Base-by-base conservation (phyloP, 2,888 invertebrate genomes). In the Amphimallon solstitiale region DNA sequence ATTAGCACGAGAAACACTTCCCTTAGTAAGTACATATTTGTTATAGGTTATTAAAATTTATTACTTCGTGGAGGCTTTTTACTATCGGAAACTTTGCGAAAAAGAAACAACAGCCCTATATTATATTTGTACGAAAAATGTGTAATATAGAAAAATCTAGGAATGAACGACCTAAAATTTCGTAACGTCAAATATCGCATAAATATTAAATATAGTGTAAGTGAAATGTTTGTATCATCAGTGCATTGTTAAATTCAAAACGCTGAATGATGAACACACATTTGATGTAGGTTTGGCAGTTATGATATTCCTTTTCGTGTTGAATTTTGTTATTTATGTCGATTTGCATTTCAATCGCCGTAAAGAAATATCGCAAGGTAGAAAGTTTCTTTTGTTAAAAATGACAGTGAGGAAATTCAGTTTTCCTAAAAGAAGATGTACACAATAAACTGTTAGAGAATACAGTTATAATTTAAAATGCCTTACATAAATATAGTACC, bases 211-310 rank as follows among this genome's bases (percentile, higher is more conserved):
- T 49, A 40, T 15, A 29, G 49, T 49, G 49, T 62, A 51, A 62
- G 49, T 62, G 49, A 67, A 67, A 67, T 67, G 67, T 49, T 63
- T 61, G 49, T 52, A 65, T 60, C 63, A 59, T 56, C 38, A 17
- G n/a, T n/a, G 56, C 43, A 45, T 59, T 59, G 56, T 43, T 12
- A 15, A 43, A 29, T 29, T 23, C 15, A 59, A 59, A 59, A 59
- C 34, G 56, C 56, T 59, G 43, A 29, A 59, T 59, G 56, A 67
- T 71, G 68, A 68, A 69, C 68, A 71, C 5, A 29, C 56, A 67
- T 63, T 64, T 77, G 78, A 78, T 74, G 72, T 68, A 75, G 78
- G 77, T 76, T 74, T 76, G 78, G 77, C 78, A 73, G 74, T 76
- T 76, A 77, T 77, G 76, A 75, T 76, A 75, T 75, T 73, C 75